Base-by-base conservation (phyloP, 2,797 vertebrate genomes). In the Champsocephalus esox region DNA sequence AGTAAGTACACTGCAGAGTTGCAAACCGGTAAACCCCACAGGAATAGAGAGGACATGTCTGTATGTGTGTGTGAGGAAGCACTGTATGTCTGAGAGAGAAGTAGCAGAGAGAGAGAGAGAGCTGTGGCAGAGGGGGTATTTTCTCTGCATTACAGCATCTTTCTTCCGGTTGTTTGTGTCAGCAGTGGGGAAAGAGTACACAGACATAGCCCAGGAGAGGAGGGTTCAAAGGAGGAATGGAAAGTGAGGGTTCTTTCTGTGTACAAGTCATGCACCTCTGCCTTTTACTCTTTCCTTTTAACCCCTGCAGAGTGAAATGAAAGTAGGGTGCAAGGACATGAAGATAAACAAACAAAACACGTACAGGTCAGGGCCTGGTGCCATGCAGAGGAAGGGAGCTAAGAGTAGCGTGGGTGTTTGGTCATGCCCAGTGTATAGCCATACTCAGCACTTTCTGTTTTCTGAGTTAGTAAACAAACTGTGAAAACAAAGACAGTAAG, bases 291-390 rank as follows among this genome's bases (percentile, higher is more conserved):
- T 76, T 68, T 55, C 54, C 43, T 55, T 3, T 81, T 73, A 72
- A 57, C 71, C 81, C 75, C 80, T 48, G 66, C 71, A 65, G 77
- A 68, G 75, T 62, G 56, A 49, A 75, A 19, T 46, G 58, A 76
- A 70, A 62, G 44, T 24, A 24, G 41, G 44, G 10, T 17, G 57
- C 57, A 70, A 69, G 60, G 49, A 66, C 24, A 44, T 41, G 16
- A 62, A 76, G 80, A 65, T 49, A 59, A 52, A 67, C 66, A 19
- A 83, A 51, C 8, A 61, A 54, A 73, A 64, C 63, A 44, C 54
- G 52, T 65, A 82, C 83, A 87, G 90, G 91, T 92, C 84, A 86
- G 55, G 84, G 80, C 70, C 81, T 44, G 51, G 46, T 17, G 58
- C 68, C 64, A 63, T 41, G 45, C 67, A 57, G 50, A 28, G 49